Evolutionary conservation across 1,140 invertebrate species (phyloP), one percentile per base, ranked within the genome.

Genomic region (Stegodyphus dumicola): DNA sequence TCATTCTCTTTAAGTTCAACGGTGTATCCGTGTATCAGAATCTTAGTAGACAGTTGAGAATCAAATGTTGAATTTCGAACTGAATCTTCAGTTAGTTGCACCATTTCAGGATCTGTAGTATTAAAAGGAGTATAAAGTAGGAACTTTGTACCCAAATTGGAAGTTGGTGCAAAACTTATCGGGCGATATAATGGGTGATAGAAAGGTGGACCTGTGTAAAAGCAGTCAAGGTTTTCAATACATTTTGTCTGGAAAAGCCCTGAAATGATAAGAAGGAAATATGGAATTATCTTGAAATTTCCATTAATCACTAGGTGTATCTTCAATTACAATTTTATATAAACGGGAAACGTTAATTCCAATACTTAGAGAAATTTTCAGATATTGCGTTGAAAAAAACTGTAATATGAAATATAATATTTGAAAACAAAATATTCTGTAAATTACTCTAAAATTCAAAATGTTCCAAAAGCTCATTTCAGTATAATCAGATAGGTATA

Each of bases 201-300:
- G 67, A 87, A 86, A 0, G 67, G 85, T 5, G 73, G 60, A 2
- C 77, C 86, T 11, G 79, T 77, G 9, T 76, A 77, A 66, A 87
- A 87, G 49, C 87, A 87, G 2, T 85, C 87, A 6, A 87, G 65
- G 48, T 87, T 71, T 11, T 56, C 64, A 2, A 87, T 75, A 60
- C 87, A 87, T 92, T 93, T 87, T 48, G 66, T 84, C n/a, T n/a
- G 53, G 33, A 73, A 81, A 9, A 80, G 11, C 2, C 6, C 67
- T 56, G 53, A 67, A 77, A 60, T 60, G 56, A 15, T 60, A 60
- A 60, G 1, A 33, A 33, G 33, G 33, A 33, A 33, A 33, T 33
- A 33, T 33, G 3, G 33, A 33, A 33, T 33, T 33, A 33, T 1
- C 33, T n/a, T 33, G 33, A 3, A 33, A 3, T 33, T 33, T 33